These are phyloP conservation scores for Hyles vespertilio DNA, from an alignment of 1,140 invertebrate genomes.

Conservation along the genomic window DNA sequence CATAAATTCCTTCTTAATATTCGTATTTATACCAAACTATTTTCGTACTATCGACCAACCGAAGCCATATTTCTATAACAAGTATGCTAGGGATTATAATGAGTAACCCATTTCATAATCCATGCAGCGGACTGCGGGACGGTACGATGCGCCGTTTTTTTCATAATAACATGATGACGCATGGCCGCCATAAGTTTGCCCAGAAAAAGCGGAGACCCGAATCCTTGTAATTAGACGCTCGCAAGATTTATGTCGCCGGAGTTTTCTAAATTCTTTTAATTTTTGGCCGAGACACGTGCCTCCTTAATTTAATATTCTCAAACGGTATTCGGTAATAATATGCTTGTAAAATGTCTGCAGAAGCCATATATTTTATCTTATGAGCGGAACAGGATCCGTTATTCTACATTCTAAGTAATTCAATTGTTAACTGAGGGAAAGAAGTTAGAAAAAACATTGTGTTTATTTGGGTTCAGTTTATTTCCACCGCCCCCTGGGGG, in stretches of 20 bases:
- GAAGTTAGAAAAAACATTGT: constrained; percentile 23
- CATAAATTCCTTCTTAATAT: too few relatives aligned
- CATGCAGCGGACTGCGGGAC: constrained; percentile 12
- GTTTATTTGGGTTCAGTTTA: constrained; percentile 34
- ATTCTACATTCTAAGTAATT: too few relatives aligned
- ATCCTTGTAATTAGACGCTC: constrained; percentile 57
- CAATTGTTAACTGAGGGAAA: constrained; percentile 13
- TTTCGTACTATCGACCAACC: too few relatives aligned
- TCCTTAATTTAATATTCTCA: constrained; percentile 15
- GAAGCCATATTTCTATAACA: constrained; percentile 1
- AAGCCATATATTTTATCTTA: too few relatives aligned
- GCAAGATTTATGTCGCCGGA: constrained; percentile 53
- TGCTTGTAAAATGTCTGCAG: too few relatives aligned
- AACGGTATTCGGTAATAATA: neutral
- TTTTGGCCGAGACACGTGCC: constrained; percentile 39
- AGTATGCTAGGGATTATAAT: neutral
- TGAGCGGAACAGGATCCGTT: too few relatives aligned
- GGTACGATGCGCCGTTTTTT: constrained; percentile 30
- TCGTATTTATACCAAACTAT: too few relatives aligned
- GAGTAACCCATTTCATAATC: constrained; percentile 30
- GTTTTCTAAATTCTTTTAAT: constrained; percentile 55
- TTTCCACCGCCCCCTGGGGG: constrained; percentile 28
- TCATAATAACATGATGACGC: constrained; percentile 53
- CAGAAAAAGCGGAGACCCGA: constrained; percentile 41
- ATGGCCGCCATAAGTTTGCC: constrained; percentile 54